Conservation (phyloP, 2,888 invertebrate species). For the Siphonodentalium dalli region DNA sequence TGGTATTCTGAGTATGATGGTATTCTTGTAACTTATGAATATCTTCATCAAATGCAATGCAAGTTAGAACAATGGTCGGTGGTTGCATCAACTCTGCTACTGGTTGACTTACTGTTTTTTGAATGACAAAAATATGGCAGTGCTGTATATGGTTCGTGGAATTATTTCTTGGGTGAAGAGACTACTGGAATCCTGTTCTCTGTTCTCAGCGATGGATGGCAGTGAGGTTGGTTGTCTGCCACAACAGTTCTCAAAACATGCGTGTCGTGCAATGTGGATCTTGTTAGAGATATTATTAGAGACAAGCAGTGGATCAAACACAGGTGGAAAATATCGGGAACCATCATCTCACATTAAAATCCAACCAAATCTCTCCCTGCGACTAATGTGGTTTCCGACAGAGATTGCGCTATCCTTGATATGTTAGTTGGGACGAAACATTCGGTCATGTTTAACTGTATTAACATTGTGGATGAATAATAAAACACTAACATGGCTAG, state of each 20-base stretch:
- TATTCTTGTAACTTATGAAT: slow-evolving; percentile 4
- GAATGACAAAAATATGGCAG: background rate
- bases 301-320: slow-evolving; percentile 24
- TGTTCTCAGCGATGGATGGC: slow-evolving; percentile 8
- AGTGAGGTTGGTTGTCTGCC: slow-evolving; percentile 12
- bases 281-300: slow-evolving; percentile 19
- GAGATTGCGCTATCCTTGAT: slow-evolving; percentile 15
- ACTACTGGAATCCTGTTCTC: no score
- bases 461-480: slow-evolving; percentile 26
- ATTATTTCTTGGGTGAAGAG: no score
- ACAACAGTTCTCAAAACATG: slow-evolving; percentile 18
- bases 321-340: slow-evolving; percentile 16
- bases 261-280: slow-evolving; percentile 15
- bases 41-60: background rate
- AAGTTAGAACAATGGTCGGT: background rate
- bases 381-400: slow-evolving; percentile 9
- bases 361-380: background rate
- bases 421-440: slow-evolving; percentile 15
- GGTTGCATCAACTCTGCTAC: background rate
- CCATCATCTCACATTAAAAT: background rate
- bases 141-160: slow-evolving; percentile 7
- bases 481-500: slow-evolving; percentile 18
- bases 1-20: background rate
- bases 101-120: slow-evolving; percentile 11
- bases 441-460: slow-evolving; percentile 2